Base-by-base conservation (phyloP, 2,888 invertebrate species). In the Hypercompe scribonia region DNA sequence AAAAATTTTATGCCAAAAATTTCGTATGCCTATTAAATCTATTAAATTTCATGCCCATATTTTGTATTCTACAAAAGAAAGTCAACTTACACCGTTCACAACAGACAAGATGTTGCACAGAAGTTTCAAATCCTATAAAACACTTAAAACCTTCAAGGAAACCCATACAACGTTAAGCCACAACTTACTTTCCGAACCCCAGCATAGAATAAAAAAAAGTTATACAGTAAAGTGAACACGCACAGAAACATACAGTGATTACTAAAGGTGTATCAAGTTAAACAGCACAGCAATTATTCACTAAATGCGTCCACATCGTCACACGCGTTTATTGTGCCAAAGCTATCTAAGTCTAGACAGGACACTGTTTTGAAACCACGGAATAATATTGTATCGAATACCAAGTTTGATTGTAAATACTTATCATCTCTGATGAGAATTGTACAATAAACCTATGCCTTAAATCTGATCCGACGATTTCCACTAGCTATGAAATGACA, bases 201-300 rank as follows among this genome's bases (percentile, higher is more conserved):
- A 39, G 18, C 69, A 1, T 28, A 61, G 31, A 21, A 39, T 69
- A 61, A 28, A 36, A 69, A 39, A 68, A 61, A 31, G 33, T 8
- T 42, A 61, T 50, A 69, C 65, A 70, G 42, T 54, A 21, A 63
- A 65, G 67, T 58, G 50, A 71, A 71, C 69, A 72, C 75, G 70
- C 72, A 72, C 72, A 75, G 61, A 71, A 72, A 75, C 69, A 68
- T 67, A 72, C 66, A 75, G 75, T 75, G 72, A 72, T 72, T 75
- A 72, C 72, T 66, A 70, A 75, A 82, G 79, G 84, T 83, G 83
- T 82, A 80, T 80, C 78, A 75, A 76, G 79, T 82, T 83, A 70
- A 83, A 83, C 83, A 78, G 76, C 75, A 73, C 79, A 78, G 78
- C 83, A 84, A 83, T 83, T 84, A 83, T 84, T 83, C 82, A 83